phyloP scores from a whole-genome alignment of 35 echinoderm and acorn worm genomes.

The Amphiura filiformis region DNA sequence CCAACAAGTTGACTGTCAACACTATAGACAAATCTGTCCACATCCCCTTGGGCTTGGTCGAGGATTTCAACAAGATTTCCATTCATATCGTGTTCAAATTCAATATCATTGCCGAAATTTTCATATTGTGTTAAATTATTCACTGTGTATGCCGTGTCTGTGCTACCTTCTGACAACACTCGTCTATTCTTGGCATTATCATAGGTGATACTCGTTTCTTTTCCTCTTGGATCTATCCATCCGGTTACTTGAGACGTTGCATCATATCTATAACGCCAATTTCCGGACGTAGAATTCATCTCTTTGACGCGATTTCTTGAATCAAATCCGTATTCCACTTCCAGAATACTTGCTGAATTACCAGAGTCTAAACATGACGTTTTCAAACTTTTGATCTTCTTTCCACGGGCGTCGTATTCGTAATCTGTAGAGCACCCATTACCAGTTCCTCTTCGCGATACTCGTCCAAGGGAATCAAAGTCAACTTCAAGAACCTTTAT shows the following conservation, averaged over 20 bases:
- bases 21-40: slow-evolving; percentile 22
- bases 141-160: not conserved
- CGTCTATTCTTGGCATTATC: slow-evolving; percentile 38
- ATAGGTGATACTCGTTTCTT: slow-evolving; percentile 23
- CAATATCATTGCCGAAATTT: slow-evolving; percentile 24
- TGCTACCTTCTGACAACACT: slow-evolving; percentile 10
- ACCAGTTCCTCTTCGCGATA: not conserved
- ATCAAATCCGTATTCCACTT: slow-evolving; percentile 2
- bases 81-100: slow-evolving; percentile 24
- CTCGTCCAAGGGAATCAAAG: slow-evolving; percentile 20
- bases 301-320: not conserved
- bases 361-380: not conserved
- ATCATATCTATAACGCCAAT: slow-evolving; percentile 45
- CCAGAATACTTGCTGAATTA: not conserved
- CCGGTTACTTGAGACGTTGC: slow-evolving; percentile 38
- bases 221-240: slow-evolving; percentile 49
- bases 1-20: slow-evolving; percentile 18
- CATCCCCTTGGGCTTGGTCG: not conserved
- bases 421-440: not conserved
- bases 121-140: slow-evolving; percentile 55
- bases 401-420: not conserved
- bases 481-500: slow-evolving; percentile 2
- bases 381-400: not conserved
- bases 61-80: slow-evolving; percentile 39
- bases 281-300: not conserved